Conservation (phyloP, 2,888 invertebrate species). For the Tetragnatha montana region DNA sequence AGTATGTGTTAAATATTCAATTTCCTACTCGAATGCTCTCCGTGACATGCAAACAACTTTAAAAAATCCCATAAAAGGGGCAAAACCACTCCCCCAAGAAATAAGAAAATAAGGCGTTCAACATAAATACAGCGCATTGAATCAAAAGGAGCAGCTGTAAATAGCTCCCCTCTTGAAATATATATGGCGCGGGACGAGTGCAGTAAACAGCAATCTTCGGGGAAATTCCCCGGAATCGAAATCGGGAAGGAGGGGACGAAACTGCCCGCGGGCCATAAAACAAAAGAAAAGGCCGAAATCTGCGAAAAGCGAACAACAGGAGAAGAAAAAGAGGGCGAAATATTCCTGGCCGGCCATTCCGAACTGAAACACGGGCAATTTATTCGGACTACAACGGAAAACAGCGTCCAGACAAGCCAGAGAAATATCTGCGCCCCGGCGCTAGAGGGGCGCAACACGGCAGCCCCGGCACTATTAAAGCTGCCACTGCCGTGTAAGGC, state of each 20-base stretch:
- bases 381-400: conserved; percentile 65
- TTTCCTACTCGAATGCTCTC: too few species aligned
- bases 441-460: conserved; percentile 28
- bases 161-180: neutral
- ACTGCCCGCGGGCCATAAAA: conserved; percentile 47
- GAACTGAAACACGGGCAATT: conserved; percentile 66
- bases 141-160: conserved; percentile 16
- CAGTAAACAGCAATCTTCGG: conserved; percentile 41
- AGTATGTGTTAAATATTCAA: too few species aligned
- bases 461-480: conserved; percentile 59
- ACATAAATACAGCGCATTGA: conserved; percentile 19
- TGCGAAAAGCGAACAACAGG: conserved; percentile 34
- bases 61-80: too few species aligned
- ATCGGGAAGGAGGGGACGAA: neutral
- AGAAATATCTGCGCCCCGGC: conserved; percentile 66
- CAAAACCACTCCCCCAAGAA: neutral
- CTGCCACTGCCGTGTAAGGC: conserved; percentile 66
- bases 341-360: conserved; percentile 40
- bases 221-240: conserved; percentile 41
- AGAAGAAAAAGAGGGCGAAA: neutral
- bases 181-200: neutral
- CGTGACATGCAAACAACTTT: too few species aligned
- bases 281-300: conserved; percentile 18
- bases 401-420: conserved; percentile 62
- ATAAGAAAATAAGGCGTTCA: neutral